Base-by-base conservation (phyloP, 2,888 invertebrate species). In the Galerucella pusilla region DNA sequence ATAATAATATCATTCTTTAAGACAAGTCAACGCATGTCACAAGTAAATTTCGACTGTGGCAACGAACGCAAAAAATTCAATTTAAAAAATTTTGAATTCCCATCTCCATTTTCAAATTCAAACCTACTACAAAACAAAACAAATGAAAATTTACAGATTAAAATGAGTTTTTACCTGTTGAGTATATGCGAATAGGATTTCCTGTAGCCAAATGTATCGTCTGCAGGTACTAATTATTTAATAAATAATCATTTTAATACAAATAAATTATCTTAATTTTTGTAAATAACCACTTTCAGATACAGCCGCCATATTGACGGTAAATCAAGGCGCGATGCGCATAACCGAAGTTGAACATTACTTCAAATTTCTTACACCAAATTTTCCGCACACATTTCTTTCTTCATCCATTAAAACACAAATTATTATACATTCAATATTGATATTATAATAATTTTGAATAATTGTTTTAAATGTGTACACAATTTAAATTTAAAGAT, bases 281-380 rank as follows among this genome's bases (percentile, higher is more conserved):
- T 78, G 79, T 87, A 85, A 76, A 77, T 80, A 74, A 82, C 92
- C 90, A 93, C 93, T 92, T 93, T 93, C 92, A 90, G 92, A 91
- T 91, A 91, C 90, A 90, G 93, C 93, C 92, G 93, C 93, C 93
- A 94, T 94, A 89, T 93, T 93, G 93, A 91, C 90, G 89, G 90
- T 84, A 86, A 74, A 78, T 80, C 52, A 70, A 76, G 68, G 76
- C 76, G 76, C 76, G 76, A 73, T 76, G 73, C 75, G 75, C 75
- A 75, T 69, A 75, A 70, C 69, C 69, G 67, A 73, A 70, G 61
- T 59, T 20, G 65, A 54, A 54, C 35, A 59, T 65, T 25, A 49
- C 59, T 71, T 68, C 46, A 42, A 71, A 72, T 71, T 69, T 35
- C n/a, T 52, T 57, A 57, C 57, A n/a, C 16, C 10, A 20, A 57